phyloP scores from a whole-genome alignment of 1,140 invertebrate genomes.

The Trichonephila clavata region DNA sequence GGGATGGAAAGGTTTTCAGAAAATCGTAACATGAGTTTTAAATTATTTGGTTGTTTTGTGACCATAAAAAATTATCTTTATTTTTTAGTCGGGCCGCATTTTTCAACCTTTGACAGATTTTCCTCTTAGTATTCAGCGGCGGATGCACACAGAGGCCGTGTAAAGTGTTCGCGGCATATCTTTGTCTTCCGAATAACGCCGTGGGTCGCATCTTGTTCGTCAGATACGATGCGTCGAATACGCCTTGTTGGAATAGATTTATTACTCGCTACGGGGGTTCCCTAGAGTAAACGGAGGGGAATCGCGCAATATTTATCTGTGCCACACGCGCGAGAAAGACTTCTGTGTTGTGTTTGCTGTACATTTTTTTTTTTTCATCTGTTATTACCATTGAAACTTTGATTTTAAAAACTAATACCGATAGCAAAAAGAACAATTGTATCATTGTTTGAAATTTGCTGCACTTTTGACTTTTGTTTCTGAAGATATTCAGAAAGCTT shows the following conservation, averaged over 20 bases:
- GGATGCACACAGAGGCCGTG: neutral
- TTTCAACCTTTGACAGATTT: neutral
- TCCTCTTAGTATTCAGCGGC: conserved; percentile 33
- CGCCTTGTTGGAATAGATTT: conserved; percentile 57
- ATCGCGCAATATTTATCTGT: conserved; percentile 8
- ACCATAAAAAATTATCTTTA: neutral
- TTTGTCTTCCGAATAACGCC: conserved; percentile 16
- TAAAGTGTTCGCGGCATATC: conserved; percentile 39
- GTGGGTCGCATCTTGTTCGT: conserved; percentile 50
- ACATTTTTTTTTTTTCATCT: no score
- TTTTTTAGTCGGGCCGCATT: neutral
- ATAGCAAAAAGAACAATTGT: neutral
- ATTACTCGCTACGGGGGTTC: conserved; percentile 53
- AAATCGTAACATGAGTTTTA: neutral
- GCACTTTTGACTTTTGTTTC: no score
- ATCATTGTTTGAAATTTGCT: no score
- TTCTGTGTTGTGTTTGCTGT: neutral
- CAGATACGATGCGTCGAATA: conserved; percentile 51
- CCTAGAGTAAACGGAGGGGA: neutral
- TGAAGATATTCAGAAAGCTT: no score
- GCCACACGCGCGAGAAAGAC: neutral
- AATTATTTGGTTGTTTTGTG: conserved; percentile 4
- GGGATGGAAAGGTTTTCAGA: neutral
- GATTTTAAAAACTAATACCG: neutral
- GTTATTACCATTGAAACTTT: neutral